A percentile compares a stretch with the other conserved stretches of the same genome.
These are phyloP conservation scores for Dicrostonyx torquatus DNA, from an alignment of 2,797 vertebrate species.

Conservation along the genomic window DNA sequence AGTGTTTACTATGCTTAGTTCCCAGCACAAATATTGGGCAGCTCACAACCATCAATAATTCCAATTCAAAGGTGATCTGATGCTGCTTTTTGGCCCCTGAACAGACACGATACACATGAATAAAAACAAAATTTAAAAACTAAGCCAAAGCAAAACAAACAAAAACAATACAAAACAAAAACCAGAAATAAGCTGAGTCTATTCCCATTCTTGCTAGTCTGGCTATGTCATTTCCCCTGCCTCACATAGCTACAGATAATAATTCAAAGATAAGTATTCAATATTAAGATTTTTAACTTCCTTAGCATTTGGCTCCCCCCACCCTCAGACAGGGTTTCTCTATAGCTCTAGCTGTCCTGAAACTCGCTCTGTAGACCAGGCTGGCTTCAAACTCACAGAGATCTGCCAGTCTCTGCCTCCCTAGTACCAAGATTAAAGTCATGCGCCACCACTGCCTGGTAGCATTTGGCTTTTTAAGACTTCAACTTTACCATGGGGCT, in stretches of 20 bases:
- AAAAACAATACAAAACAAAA: neutral
- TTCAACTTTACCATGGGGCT: no score
- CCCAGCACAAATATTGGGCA: neutral
- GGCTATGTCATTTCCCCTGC: neutral
- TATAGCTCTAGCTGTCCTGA: no score
- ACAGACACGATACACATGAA: neutral
- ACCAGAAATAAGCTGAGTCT: neutral
- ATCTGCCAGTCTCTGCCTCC: no score
- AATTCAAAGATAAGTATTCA: neutral
- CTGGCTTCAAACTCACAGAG: no score
- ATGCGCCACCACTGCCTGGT: no score
- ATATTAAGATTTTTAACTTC: conserved; percentile 1
- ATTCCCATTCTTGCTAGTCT: neutral
- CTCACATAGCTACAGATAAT: neutral
- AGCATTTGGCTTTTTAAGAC: no score
- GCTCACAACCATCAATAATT: neutral
- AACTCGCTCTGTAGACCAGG: no score
- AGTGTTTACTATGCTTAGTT: neutral
- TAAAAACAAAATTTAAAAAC: neutral
- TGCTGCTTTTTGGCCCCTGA: neutral
- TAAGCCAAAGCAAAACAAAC: neutral
- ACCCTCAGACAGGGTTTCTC: no score
- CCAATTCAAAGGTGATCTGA: neutral
- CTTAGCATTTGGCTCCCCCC: neutral
- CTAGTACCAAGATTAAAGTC: no score